These are phyloP conservation scores for Ctenopoma kingsleyae DNA, from an alignment of 2,797 vertebrate species.

Conservation along the genomic window DNA sequence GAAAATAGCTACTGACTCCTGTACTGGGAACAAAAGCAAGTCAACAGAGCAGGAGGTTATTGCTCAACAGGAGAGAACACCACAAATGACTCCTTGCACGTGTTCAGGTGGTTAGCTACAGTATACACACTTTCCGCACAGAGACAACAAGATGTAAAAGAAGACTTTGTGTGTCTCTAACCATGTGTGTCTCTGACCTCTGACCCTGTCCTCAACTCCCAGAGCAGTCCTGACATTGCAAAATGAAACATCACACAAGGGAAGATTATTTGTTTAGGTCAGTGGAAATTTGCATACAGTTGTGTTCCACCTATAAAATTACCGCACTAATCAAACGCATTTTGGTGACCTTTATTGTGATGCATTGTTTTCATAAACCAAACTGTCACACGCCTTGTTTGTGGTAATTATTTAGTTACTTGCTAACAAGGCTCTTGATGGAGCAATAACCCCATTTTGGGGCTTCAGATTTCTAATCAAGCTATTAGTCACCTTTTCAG, in stretches of 20 bases:
- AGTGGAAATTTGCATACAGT: background rate
- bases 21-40: constrained; percentile 41
- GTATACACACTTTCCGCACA: constrained; percentile 35
- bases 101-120: constrained; percentile 36
- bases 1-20: constrained; percentile 33
- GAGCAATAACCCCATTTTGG: background rate
- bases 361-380: constrained; percentile 2
- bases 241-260: background rate
- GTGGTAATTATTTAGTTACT: background rate
- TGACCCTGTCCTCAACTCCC: background rate
- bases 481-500: background rate
- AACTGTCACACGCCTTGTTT: constrained; percentile 1
- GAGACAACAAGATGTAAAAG: constrained; percentile 26
- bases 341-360: background rate
- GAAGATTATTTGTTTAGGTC: background rate
- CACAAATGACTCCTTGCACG: constrained; percentile 47
- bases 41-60: constrained; percentile 42
- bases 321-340: background rate
- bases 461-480: constrained; percentile 1
- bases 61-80: constrained; percentile 55
- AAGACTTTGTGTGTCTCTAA: constrained; percentile 29
- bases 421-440: constrained; percentile 5
- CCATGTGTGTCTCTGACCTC: background rate
- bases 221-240: background rate
- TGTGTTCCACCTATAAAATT: background rate